Evolutionary conservation across 2,113 vertebrate species (phyloP), one percentile per base, ranked within the genome.

Genomic region (Buteo buteo): DNA sequence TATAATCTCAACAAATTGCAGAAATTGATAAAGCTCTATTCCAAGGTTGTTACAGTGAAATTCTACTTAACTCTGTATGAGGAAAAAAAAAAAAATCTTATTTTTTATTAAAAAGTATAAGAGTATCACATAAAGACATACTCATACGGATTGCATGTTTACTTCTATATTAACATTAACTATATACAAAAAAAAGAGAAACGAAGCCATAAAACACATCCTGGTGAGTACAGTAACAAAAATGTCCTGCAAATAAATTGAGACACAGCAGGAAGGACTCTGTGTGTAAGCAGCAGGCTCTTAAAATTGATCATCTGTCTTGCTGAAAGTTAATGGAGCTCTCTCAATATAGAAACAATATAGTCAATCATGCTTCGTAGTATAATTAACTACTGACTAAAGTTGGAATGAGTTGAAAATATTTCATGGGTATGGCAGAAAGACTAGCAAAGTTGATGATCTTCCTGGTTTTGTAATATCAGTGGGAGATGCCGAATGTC

Each of bases 201-300:
- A 95, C 57, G 49, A 89, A 61, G 54, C 62, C 61, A 95, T 96
- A 97, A 97, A 95, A 89, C 45, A 94, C 21, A 94, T 94, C 93
- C 95, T 97, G 83, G 77, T 92, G 94, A 85, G 94, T 96, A 96
- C 88, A 97, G 94, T 97, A 95, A 93, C 94, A 94, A 96, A 95
- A 95, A 82, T 82, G 88, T 91, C 94, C 93, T 94, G 77, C 95
- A 94, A 94, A 96, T 96, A 96, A 96, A 97, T 96, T 97, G 97
- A 62, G 54, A 20, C 93, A 95, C 97, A 95, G 96, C 91, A 93
- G 94, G 97, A 94, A 97, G 49, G 57, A 69, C 78, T 94, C 77
- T 89, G 70, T 57, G 77, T 84, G 77, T 91, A 94, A 95, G 83
- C 96, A 97, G 94, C 74, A 95, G 70, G 88, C 83, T 97, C 29